Conservation (phyloP, 2,797 vertebrate species). For the Pteronotus mesoamericanus region DNA sequence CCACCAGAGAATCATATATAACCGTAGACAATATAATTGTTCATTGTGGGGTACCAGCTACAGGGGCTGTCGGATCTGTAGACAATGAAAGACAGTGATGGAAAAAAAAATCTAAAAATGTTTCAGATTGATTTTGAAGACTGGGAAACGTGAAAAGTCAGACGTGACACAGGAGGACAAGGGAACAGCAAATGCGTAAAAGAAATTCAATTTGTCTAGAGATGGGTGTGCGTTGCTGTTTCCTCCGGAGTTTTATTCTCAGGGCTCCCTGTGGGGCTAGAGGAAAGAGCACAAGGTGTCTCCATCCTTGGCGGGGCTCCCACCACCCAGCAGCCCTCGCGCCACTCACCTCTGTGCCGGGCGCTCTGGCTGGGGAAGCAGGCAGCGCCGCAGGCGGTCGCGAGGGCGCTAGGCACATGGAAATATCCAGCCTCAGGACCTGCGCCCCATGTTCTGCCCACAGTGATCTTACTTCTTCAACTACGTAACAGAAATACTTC, state of each 20-base stretch:
- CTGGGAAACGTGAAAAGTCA: not conserved
- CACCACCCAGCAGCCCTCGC: no score
- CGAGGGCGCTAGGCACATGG: not conserved
- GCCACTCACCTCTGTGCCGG: accelerated
- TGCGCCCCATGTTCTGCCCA: not conserved
- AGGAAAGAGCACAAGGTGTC: not conserved
- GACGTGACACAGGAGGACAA: not conserved
- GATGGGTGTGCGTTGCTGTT: not conserved
- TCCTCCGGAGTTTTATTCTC: not conserved
- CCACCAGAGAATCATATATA: conserved; percentile 38
- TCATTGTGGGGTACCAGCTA: conserved; percentile 27
- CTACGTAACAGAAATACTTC: not conserved
- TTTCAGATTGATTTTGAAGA: not conserved
- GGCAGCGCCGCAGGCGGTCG: accelerated
- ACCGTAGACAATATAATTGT: conserved; percentile 17
- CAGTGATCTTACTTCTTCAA: not conserved
- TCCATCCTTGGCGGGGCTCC: accelerated
- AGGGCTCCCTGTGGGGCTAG: not conserved
- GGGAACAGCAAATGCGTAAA: not conserved
- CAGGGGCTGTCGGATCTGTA: not conserved
- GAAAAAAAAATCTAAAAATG: not conserved
- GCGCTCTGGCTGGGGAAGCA: not conserved
- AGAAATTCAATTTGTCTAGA: not conserved
- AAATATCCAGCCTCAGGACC: not conserved
- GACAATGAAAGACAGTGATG: not conserved